A percentile compares a stretch with the other conserved stretches of the same genome.
These are phyloP conservation scores for Pseudanteris insignis DNA, from an alignment of 2,888 invertebrate genomes.

Conservation along the genomic window DNA sequence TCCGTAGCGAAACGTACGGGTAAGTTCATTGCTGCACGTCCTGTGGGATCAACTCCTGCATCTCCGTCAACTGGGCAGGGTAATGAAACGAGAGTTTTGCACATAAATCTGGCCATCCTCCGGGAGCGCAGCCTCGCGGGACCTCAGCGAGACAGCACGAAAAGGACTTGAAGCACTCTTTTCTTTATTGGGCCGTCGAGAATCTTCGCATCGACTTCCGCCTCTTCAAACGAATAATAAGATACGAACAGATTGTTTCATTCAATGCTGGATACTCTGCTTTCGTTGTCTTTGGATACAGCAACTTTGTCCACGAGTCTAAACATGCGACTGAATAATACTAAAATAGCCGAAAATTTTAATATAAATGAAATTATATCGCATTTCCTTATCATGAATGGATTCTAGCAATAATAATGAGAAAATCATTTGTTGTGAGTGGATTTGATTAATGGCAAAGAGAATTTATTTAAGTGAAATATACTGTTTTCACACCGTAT, in stretches of 20 bases:
- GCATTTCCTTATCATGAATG: no score
- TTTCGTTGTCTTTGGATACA: conserved; percentile 8
- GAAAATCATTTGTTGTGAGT: no score
- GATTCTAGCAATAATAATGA: no score
- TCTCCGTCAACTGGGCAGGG: conserved; percentile 56
- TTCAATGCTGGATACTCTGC: conserved; percentile 22
- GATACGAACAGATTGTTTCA: conserved; percentile 47
- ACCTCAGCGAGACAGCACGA: conserved; percentile 57
- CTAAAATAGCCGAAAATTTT: no score
- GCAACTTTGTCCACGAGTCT: not conserved
- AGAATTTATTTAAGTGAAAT: no score
- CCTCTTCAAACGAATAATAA: conserved; percentile 52
- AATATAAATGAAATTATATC: no score
- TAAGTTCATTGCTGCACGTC: conserved; percentile 60
- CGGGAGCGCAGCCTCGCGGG: conserved; percentile 59
- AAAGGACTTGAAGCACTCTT: conserved; percentile 62
- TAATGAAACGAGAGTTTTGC: conserved; percentile 61
- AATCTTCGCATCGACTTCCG: conserved; percentile 54
- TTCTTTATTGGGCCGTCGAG: conserved; percentile 64
- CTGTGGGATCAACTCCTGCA: conserved; percentile 61
- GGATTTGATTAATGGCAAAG: no score
- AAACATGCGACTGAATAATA: no score
- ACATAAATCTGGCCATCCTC: conserved; percentile 66
- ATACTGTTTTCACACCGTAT: no score
- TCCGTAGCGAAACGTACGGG: conserved; percentile 55